Base-by-base conservation (phyloP, 2,888 invertebrate species). In the Chalcosyrphus nemorum region DNA sequence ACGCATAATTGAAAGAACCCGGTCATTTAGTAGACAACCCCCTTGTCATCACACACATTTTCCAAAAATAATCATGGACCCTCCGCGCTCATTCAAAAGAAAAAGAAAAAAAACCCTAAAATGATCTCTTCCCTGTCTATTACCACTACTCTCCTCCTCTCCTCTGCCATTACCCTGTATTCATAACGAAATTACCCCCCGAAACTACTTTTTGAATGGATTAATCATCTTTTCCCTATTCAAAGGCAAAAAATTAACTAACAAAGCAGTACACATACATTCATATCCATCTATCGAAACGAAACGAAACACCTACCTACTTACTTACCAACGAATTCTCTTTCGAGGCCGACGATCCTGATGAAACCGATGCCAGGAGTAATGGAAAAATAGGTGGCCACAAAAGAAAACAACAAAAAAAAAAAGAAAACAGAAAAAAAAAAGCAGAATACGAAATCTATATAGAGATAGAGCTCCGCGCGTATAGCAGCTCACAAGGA, bases 311-410 rank as follows among this genome's bases (percentile, higher is more conserved):
- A 43, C 57, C 57, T 50, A 59, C 35, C 27, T 29, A 32, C 24
- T 24, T 43, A n/a, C n/a, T n/a, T n/a, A n/a, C n/a, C 19, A 15
- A 21, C 13, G 52, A 54, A 35, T 43, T 70, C 77, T 63, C 32
- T 66, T n/a, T 57, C 77, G 77, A 77, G 77, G 77, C 77, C 61
- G 77, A 77, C 77, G 70, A 77, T 77, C 77, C 77, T 77, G 70
- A 70, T 77, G 77, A 77, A 77, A 70, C 77, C 70, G 45, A 70
- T 70, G 77, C 70, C 56, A 65, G 66, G 29, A 68, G 68, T 59
- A 61, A 54, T 54, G 52, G 70, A 24, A 45, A 72, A 52, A 59
- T 29, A 50, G 41, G 17, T 17, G 19, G 32, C 15, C 32, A n/a
- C 5, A 57, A 9, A 57, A 24, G 5, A 27, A 15, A 54, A 13